Conservation (phyloP, 2,888 invertebrate species). For the Hydriomena furcata region DNA sequence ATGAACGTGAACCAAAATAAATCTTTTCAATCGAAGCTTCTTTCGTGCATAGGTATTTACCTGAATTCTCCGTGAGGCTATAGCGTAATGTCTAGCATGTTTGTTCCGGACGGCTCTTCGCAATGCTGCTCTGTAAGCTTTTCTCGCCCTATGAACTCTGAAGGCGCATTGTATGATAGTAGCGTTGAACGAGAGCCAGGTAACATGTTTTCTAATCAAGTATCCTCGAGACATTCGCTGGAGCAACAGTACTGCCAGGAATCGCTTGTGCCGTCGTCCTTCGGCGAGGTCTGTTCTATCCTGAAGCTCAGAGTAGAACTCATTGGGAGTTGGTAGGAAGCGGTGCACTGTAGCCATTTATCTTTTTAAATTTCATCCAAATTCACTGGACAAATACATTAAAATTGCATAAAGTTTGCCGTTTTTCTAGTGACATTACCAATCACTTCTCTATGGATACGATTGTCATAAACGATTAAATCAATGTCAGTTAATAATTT, state of each 20-base stretch:
- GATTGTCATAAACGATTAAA: too few species aligned
- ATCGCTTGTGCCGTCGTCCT: constrained; percentile 49
- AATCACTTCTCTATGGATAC: too few species aligned
- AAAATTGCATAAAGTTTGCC: too few species aligned
- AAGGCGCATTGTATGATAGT: constrained; percentile 69
- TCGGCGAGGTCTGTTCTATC: constrained; percentile 56
- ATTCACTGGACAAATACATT: not conserved
- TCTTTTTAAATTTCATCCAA: not conserved
- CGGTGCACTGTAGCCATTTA: constrained; percentile 63
- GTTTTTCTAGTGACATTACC: too few species aligned
- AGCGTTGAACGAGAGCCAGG: constrained; percentile 65
- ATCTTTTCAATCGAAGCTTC: constrained; percentile 4
- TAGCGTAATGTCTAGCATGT: constrained; percentile 61
- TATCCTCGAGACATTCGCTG: constrained; percentile 64
- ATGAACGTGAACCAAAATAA: not conserved
- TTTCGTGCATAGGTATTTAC: constrained; percentile 41
- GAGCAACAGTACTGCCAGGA: constrained; percentile 58
- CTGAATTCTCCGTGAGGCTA: constrained; percentile 65
- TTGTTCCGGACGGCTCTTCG: constrained; percentile 62
- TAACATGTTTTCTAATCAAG: constrained; percentile 64
- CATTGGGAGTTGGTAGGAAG: constrained; percentile 49
- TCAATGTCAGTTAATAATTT: too few species aligned
- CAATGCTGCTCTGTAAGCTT: constrained; percentile 57
- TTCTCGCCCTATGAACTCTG: constrained; percentile 59
- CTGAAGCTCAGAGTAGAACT: constrained; percentile 62